phyloP scores from a whole-genome alignment of 2,113 vertebrate genomes.

The Cettia cetti region DNA sequence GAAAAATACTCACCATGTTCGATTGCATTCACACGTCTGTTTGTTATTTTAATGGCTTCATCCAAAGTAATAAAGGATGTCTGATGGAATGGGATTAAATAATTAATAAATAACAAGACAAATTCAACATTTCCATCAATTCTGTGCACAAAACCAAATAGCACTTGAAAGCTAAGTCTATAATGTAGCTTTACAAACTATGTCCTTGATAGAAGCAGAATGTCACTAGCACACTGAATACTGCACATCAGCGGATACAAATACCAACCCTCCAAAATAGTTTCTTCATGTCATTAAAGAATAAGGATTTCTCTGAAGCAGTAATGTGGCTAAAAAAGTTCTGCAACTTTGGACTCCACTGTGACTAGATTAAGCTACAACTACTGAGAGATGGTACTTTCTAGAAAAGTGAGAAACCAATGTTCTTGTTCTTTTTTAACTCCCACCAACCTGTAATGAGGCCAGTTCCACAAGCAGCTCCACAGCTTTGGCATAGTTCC shows the following conservation, averaged over 20 bases:
- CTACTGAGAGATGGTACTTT: background rate
- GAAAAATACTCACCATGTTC: slow-evolving; percentile 87
- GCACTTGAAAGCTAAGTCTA: background rate
- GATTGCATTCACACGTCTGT: slow-evolving; percentile 96
- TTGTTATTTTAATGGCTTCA: slow-evolving; percentile 98
- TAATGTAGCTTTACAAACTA: background rate
- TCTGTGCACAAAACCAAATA: background rate
- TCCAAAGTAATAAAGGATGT: slow-evolving; percentile 98
- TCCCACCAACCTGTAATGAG: slow-evolving; percentile 87
- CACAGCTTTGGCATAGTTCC: slow-evolving; percentile 97
- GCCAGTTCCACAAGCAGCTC: slow-evolving; percentile 96
- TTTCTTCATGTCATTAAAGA: background rate
- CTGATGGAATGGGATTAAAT: slow-evolving; percentile 69
- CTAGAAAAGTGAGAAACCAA: background rate
- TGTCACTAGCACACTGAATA: background rate
- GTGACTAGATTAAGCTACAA: background rate
- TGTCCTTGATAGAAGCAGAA: background rate
- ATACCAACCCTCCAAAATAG: background rate
- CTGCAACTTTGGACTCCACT: background rate
- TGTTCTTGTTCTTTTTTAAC: rapidly evolving
- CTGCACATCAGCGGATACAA: background rate
- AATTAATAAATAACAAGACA: background rate
- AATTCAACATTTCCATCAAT: background rate
- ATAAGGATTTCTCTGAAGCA: background rate
- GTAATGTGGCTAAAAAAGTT: background rate